Evolutionary conservation across 2,113 vertebrate genomes (phyloP).

Genomic region (Turnix velox): DNA sequence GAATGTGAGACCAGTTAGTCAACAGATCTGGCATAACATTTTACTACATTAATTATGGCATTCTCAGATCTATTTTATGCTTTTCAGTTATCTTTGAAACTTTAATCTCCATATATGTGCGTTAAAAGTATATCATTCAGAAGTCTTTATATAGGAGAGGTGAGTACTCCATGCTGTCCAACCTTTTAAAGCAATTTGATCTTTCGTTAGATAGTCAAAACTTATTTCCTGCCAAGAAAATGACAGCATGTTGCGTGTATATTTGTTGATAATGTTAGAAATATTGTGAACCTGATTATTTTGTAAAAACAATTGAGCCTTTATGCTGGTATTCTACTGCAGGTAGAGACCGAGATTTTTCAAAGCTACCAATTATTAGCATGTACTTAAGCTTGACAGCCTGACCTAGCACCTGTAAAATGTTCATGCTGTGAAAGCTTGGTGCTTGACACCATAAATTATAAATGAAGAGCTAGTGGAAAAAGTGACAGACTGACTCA

Average conservation of each 20-base stretch:
- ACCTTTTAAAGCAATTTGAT: conserved; percentile 14
- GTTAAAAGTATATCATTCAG: neutral
- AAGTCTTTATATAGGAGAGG: neutral
- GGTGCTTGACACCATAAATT: conserved; percentile 66
- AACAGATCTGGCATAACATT: neutral
- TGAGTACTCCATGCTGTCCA: neutral
- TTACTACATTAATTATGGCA: neutral
- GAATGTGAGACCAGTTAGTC: neutral
- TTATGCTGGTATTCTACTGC: neutral
- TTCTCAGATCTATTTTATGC: neutral
- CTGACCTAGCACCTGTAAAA: conserved; percentile 64
- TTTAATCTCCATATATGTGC: neutral
- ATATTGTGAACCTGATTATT: neutral
- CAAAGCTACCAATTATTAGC: conserved; percentile 36
- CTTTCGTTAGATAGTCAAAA: neutral
- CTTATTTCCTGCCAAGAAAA: neutral
- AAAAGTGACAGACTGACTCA: conserved; percentile 35
- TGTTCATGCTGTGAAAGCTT: conserved; percentile 47
- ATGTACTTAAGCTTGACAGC: conserved; percentile 50
- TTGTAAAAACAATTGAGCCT: neutral
- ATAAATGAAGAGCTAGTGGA: conserved; percentile 60
- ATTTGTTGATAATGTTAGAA: neutral
- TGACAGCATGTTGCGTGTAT: neutral
- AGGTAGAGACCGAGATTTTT: neutral
- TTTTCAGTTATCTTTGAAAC: neutral